phyloP scores from a whole-genome alignment of 2,888 invertebrate species.

The Pristionchus mayeri region DNA sequence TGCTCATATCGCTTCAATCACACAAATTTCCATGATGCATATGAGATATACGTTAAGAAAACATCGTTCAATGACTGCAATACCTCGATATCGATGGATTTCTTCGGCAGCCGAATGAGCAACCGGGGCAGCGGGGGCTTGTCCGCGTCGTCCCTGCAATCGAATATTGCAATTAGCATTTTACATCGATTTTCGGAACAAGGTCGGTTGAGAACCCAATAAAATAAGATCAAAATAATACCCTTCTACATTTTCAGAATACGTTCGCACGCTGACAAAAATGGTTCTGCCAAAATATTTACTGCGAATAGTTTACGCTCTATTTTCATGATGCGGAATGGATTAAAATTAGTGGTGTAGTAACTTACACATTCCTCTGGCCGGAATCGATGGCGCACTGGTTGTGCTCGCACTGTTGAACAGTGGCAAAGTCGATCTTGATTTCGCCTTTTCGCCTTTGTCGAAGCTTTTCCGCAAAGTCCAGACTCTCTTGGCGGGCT shows the following conservation, averaged over 20 bases:
- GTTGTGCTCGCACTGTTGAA: constrained; percentile 48
- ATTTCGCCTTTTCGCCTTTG: neutral
- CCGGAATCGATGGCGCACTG: constrained; percentile 56
- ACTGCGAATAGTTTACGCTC: neutral
- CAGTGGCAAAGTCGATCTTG: constrained; percentile 52
- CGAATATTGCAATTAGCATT: no score
- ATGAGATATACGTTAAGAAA: no score
- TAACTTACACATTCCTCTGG: constrained; percentile 11
- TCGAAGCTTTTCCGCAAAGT: neutral
- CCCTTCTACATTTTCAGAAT: no score
- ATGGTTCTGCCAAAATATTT: no score
- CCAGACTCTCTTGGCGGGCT: constrained; percentile 24
- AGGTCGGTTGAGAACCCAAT: no score
- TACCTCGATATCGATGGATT: neutral
- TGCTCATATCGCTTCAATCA: neutral
- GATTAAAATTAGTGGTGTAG: neutral
- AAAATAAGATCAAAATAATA: no score
- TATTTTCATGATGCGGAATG: neutral
- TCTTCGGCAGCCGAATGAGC: constrained; percentile 41
- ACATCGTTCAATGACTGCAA: no score
- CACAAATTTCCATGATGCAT: no score
- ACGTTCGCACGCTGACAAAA: no score
- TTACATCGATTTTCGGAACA: no score
- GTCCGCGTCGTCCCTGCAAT: constrained; percentile 39
- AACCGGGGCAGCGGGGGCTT: constrained; percentile 42